A percentile compares a stretch with the other conserved stretches of the same genome.
Evolutionary conservation across 2,797 vertebrate genomes (phyloP).

Genomic region (Clarias fuscus): DNA sequence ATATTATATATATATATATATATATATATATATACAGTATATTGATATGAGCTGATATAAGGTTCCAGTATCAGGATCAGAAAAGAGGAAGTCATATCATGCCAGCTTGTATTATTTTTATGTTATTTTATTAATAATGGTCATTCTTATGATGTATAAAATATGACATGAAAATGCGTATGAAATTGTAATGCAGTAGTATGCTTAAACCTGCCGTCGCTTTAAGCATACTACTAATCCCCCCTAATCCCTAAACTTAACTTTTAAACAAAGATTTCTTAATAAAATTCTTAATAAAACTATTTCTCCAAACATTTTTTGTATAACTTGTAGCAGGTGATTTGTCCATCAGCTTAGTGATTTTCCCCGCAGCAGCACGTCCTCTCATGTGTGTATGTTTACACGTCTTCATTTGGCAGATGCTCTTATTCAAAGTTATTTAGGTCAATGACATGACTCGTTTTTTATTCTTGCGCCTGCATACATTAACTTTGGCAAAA

Average conservation of each 20-base stretch:
- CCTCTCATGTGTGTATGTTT: neutral
- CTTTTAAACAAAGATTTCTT: neutral
- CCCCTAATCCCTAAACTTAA: neutral
- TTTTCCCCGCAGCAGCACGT: neutral
- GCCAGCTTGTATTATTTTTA: neutral
- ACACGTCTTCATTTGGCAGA: constrained; percentile 2
- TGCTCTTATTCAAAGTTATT: constrained; percentile 17
- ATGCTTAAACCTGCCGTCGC: neutral
- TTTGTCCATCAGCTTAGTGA: neutral
- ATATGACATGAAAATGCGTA: neutral
- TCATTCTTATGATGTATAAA: neutral
- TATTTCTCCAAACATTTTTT: neutral
- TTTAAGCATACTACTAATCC: too few species aligned
- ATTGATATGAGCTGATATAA: neutral
- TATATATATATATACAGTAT: too few species aligned
- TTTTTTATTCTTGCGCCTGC: neutral
- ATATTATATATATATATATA: too few species aligned
- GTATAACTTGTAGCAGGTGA: neutral
- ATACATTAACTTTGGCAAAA: constrained; percentile 21
- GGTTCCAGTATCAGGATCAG: neutral
- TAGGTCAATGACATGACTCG: neutral
- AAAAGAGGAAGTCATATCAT: neutral
- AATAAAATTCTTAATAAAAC: neutral
- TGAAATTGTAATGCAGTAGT: neutral
- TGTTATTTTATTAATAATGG: neutral